A percentile compares a stretch with the other conserved stretches of the same genome.
These are phyloP conservation scores for Patiria miniata DNA, from an alignment of 35 echinoderm and acorn worm genomes.

Conservation along the genomic window DNA sequence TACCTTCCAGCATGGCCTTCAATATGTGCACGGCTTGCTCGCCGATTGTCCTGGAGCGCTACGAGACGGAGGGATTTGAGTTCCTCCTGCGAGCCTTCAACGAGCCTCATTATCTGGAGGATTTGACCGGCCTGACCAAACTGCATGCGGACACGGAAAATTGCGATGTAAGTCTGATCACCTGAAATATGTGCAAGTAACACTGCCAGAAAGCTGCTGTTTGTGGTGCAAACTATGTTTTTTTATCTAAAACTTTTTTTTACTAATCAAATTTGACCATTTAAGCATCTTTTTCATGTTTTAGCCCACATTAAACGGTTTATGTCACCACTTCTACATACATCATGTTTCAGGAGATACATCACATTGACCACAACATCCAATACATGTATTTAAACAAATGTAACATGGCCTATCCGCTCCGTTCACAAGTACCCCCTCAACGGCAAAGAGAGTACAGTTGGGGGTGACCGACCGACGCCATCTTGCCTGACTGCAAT, in stretches of 20 bases:
- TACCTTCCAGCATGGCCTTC: conserved; percentile 88
- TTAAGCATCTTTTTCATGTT: background rate
- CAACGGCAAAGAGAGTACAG: too few species aligned
- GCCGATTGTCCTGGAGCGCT: conserved; percentile 52
- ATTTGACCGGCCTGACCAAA: conserved; percentile 78
- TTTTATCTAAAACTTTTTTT: background rate
- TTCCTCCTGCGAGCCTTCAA: conserved; percentile 92
- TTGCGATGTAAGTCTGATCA: conserved; percentile 61
- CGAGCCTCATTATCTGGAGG: conserved; percentile 84
- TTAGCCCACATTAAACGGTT: too few species aligned
- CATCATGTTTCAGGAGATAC: too few species aligned
- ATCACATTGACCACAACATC: too few species aligned
- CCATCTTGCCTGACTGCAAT: too few species aligned
- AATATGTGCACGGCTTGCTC: conserved; percentile 92
- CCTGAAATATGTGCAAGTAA: background rate
- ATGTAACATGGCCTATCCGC: too few species aligned
- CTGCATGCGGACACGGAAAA: conserved; percentile 74
- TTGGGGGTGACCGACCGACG: too few species aligned
- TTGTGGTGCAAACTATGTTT: background rate
- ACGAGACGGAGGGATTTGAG: conserved; percentile 83
- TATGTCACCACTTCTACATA: too few species aligned
- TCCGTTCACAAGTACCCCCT: too few species aligned
- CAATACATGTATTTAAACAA: too few species aligned
- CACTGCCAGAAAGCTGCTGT: background rate
- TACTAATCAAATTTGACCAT: background rate